phyloP scores from a whole-genome alignment of 2,113 vertebrate species.

The Climacteris rufus region DNA sequence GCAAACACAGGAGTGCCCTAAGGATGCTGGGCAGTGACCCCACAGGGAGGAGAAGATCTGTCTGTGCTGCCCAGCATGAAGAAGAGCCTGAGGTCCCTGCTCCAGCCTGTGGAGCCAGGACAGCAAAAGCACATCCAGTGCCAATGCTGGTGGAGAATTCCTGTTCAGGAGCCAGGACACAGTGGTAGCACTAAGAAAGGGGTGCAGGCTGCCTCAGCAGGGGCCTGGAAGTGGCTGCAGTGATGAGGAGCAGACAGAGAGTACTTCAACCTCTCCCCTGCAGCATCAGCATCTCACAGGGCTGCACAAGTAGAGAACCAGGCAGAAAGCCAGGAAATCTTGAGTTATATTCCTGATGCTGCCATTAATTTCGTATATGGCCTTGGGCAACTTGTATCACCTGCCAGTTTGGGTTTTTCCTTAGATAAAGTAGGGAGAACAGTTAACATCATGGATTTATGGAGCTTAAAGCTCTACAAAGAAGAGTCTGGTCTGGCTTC shows the following conservation, averaged over 20 bases:
- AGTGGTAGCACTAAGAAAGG: not conserved
- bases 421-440: slow-evolving; percentile 46
- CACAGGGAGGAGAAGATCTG: not conserved
- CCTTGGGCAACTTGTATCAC: slow-evolving; percentile 57
- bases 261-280: not conserved
- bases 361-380: slow-evolving; percentile 53
- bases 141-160: not conserved
- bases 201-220: not conserved
- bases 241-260: not conserved
- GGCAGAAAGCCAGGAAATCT: slow-evolving; percentile 40
- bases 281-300: not conserved
- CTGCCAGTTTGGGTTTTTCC: slow-evolving; percentile 57
- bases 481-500: slow-evolving; percentile 51
- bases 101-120: not conserved
- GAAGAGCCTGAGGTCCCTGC: not conserved
- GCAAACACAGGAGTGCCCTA: not conserved
- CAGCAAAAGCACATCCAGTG: not conserved
- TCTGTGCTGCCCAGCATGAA: not conserved
- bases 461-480: slow-evolving; percentile 44
- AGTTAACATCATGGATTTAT: slow-evolving; percentile 42
- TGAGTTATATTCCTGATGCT: slow-evolving; percentile 53
- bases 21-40: not conserved
- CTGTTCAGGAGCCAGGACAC: not conserved
- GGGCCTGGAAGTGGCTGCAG: not conserved
- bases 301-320: not conserved